Evolutionary conservation across 2,888 invertebrate species (phyloP).

Genomic region (Fragum whitleyi): DNA sequence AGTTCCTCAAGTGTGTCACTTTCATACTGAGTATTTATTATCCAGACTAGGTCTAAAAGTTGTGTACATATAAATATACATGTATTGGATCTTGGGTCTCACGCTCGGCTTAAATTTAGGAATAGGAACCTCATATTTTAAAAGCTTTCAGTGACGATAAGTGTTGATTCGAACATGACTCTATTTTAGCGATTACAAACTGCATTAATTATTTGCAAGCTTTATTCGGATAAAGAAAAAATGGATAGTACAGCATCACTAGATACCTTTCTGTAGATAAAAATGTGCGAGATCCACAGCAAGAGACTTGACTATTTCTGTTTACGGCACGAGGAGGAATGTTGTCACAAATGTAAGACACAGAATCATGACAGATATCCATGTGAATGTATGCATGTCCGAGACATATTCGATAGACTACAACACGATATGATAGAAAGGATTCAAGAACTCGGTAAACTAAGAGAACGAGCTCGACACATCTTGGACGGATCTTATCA

Average conservation of each 20-base stretch:
- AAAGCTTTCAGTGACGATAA: no score
- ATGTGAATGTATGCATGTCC: slow-evolving; percentile 60
- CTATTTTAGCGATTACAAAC: no score
- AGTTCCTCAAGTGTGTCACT: neutral
- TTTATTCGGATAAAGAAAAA: no score
- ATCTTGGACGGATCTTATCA: slow-evolving; percentile 61
- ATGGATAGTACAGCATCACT: no score
- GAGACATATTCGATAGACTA: slow-evolving; percentile 54
- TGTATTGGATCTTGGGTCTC: no score
- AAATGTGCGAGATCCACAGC: slow-evolving; percentile 60
- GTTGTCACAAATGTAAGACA: slow-evolving; percentile 49
- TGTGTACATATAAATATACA: no score
- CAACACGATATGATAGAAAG: slow-evolving; percentile 59
- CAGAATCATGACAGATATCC: slow-evolving; percentile 44
- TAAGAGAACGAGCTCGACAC: slow-evolving; percentile 43
- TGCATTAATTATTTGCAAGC: no score
- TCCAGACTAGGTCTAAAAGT: no score
- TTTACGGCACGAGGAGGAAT: slow-evolving; percentile 55
- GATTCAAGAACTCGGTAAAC: slow-evolving; percentile 43
- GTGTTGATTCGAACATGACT: no score
- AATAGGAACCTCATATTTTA: no score
- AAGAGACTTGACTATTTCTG: slow-evolving; percentile 59
- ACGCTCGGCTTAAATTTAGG: no score
- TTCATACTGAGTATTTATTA: neutral
- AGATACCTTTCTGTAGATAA: no score